phyloP scores from a whole-genome alignment of 53 echinoderm and acorn worm genomes.

The Arbacia lixula region DNA sequence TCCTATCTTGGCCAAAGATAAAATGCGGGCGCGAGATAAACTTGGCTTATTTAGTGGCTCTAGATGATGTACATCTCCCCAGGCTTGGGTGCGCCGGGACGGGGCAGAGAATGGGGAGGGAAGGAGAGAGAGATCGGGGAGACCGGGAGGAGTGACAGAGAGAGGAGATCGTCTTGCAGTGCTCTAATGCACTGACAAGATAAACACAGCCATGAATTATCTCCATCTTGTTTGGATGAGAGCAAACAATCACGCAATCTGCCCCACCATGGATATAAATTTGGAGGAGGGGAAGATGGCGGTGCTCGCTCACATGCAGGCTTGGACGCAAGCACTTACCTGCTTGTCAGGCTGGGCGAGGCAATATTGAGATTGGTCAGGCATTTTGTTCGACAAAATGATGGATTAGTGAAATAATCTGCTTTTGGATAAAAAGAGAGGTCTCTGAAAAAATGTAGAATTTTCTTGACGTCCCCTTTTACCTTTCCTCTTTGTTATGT shows the following conservation, averaged over 20 bases:
- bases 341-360: too few relatives aligned
- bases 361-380: too few relatives aligned
- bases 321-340: too few relatives aligned
- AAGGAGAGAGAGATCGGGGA: neutral
- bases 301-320: too few relatives aligned
- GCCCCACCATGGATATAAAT: neutral
- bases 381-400: neutral
- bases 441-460: too few relatives aligned
- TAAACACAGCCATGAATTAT: constrained; percentile 50
- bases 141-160: neutral
- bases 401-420: neutral
- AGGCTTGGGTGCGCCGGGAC: neutral
- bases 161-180: neutral
- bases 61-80: constrained; percentile 8
- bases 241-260: constrained; percentile 22
- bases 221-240: constrained; percentile 51
- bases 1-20: neutral
- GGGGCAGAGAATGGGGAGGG: neutral
- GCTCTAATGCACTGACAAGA: constrained; percentile 51
- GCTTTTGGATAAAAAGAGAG: too few relatives aligned
- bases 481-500: too few relatives aligned
- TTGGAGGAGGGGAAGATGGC: neutral
- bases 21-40: constrained; percentile 10
- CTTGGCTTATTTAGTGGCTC: constrained; percentile 3
- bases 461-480: too few relatives aligned